Evolutionary conservation across 2,888 invertebrate species (phyloP).

Genomic region (Phrixothrix hirtus): DNA sequence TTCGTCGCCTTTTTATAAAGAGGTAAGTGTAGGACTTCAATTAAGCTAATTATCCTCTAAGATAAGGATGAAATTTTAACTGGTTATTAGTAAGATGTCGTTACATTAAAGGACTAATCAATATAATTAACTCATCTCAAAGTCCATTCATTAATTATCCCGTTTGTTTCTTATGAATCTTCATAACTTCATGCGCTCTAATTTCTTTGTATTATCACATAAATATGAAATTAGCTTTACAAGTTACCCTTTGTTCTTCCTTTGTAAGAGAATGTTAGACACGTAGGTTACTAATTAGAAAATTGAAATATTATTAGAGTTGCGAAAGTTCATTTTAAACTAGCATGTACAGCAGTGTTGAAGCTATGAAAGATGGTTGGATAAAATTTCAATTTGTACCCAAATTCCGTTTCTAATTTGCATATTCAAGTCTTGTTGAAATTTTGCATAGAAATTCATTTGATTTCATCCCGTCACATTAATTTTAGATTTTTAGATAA

Average conservation of each 20-base stretch:
- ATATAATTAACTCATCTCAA: slow-evolving; percentile 1
- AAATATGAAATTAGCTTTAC: slow-evolving; percentile 8
- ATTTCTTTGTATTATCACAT: slow-evolving; percentile 5
- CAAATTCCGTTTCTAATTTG: slow-evolving; percentile 6
- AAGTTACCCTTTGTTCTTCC: slow-evolving; percentile 4
- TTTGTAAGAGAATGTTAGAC: background rate
- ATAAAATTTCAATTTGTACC: slow-evolving; percentile 12
- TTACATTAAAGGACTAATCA: background rate
- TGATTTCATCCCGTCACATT: too few relatives aligned
- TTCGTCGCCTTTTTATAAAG: too few relatives aligned
- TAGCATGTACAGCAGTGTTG: background rate
- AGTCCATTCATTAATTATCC: slow-evolving; percentile 5
- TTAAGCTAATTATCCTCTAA: too few relatives aligned
- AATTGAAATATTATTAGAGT: slow-evolving; percentile 9
- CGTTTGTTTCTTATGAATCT: background rate
- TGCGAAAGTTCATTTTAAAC: slow-evolving; percentile 4
- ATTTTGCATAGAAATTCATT: background rate
- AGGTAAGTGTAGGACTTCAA: too few relatives aligned
- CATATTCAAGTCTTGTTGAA: slow-evolving; percentile 6
- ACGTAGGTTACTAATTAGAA: slow-evolving; percentile 9
- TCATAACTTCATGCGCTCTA: slow-evolving; percentile 1
- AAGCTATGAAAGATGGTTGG: background rate
- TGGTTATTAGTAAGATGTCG: background rate
- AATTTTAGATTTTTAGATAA: too few relatives aligned
- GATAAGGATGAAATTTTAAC: background rate